Evolutionary conservation across 2,888 invertebrate genomes (phyloP).

Genomic region (Caenorhabditis imperialis): DNA sequence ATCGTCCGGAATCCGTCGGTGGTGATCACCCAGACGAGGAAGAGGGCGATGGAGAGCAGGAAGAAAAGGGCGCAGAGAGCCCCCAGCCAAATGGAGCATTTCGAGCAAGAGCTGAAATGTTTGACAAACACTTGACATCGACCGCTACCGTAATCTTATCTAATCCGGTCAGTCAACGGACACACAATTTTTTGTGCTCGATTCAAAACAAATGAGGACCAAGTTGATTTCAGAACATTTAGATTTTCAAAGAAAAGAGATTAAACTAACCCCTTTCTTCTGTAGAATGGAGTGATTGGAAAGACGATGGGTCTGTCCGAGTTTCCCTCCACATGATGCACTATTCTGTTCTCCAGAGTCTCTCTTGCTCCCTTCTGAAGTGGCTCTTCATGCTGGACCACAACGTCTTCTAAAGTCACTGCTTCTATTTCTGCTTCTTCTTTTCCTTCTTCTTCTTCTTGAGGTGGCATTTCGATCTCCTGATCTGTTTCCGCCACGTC

Average conservation of each 20-base stretch:
- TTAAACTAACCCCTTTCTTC: slow-evolving; percentile 49
- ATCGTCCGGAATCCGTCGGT: slow-evolving; percentile 62
- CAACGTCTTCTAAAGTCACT: background rate
- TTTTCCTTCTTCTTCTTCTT: background rate
- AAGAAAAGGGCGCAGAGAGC: slow-evolving; percentile 58
- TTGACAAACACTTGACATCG: slow-evolving; percentile 32
- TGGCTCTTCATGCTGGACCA: background rate
- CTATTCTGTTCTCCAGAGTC: slow-evolving; percentile 15
- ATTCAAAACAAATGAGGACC: no score
- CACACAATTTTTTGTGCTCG: no score
- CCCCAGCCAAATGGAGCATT: slow-evolving; percentile 57
- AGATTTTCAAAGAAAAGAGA: background rate
- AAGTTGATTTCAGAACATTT: no score
- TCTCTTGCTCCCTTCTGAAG: slow-evolving; percentile 12
- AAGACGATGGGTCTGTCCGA: slow-evolving; percentile 43
- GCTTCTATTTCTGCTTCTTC: background rate
- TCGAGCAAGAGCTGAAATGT: slow-evolving; percentile 55
- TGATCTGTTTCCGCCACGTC: slow-evolving; percentile 15
- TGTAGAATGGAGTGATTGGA: slow-evolving; percentile 59
- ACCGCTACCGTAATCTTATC: slow-evolving; percentile 31
- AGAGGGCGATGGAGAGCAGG: slow-evolving; percentile 57
- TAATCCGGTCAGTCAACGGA: background rate
- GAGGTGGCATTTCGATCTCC: slow-evolving; percentile 15
- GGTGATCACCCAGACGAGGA: slow-evolving; percentile 66
- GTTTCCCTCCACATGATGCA: slow-evolving; percentile 7